phyloP scores from a whole-genome alignment of 1,140 invertebrate species.

The Calycopis cecrops region DNA sequence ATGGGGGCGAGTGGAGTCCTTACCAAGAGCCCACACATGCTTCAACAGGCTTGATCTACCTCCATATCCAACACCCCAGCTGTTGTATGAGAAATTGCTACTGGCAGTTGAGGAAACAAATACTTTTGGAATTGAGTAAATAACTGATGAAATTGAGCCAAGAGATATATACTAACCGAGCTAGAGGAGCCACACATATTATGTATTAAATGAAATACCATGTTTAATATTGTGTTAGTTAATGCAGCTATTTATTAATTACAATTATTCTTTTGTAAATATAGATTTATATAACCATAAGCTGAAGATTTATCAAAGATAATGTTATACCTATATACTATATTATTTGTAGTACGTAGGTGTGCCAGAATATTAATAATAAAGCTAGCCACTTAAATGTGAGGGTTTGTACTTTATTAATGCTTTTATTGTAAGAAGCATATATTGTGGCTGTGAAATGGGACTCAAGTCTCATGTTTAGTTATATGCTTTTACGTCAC shows the following conservation, averaged over 20 bases:
- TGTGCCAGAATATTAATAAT: conserved; percentile 40
- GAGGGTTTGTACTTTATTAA: conserved; percentile 58
- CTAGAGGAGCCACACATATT: background rate
- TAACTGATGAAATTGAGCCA: too few species aligned
- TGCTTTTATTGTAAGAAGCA: conserved; percentile 74
- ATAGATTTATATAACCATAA: conserved; percentile 44
- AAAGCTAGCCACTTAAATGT: conserved; percentile 47
- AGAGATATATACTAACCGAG: background rate
- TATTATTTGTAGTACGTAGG: conserved; percentile 36
- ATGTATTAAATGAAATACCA: background rate
- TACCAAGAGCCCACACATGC: conserved; percentile 97
- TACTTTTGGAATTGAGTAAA: conserved; percentile 97
- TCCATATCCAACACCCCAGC: conserved; percentile 94
- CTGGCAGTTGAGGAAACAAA: conserved; percentile 98
- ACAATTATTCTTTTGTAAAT: conserved; percentile 39
- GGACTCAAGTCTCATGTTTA: conserved; percentile 54
- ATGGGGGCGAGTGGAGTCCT: conserved; percentile 95
- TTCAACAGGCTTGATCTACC: conserved; percentile 98
- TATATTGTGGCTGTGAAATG: conserved; percentile 70
- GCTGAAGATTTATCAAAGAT: conserved; percentile 33
- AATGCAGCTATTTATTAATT: conserved; percentile 26
- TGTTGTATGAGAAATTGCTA: conserved; percentile 94
- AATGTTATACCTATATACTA: conserved; percentile 31
- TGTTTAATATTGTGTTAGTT: conserved; percentile 29
- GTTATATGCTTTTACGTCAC: conserved; percentile 66